Percentiles rank a stretch among this genome's conserved stretches.
These are phyloP conservation scores for Dasypus novemcinctus DNA, from an alignment of 2,113 vertebrate genomes.

Conservation along the genomic window DNA sequence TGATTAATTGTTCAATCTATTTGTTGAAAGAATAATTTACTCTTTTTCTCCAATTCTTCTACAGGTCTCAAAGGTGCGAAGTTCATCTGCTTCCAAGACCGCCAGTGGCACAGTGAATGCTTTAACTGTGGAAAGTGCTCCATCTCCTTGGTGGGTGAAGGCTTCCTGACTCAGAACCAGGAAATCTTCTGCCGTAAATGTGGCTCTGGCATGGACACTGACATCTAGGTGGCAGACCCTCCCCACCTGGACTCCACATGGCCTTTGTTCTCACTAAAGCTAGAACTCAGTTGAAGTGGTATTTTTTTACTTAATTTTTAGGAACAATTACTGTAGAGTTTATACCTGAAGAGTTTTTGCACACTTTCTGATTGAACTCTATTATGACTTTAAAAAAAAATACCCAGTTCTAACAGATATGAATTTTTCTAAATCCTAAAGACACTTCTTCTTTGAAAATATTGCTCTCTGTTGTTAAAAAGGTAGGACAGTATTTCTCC, in stretches of 20 bases:
- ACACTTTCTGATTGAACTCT: not conserved
- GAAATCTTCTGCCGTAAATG: constrained; percentile 91
- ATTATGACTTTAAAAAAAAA: constrained; percentile 55
- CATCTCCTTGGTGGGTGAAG: constrained; percentile 78
- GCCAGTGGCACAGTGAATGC: constrained; percentile 85
- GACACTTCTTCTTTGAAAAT: constrained; percentile 73
- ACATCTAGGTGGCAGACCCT: constrained; percentile 23
- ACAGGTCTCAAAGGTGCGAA: constrained; percentile 82
- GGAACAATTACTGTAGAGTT: not conserved
- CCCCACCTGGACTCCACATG: not conserved
- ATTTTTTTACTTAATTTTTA: not conserved
- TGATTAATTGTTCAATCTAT: not conserved
- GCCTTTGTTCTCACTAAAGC: constrained; percentile 57
- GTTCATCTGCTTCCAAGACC: constrained; percentile 87
- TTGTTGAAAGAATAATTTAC: not conserved
- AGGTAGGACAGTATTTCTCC: constrained; percentile 33
- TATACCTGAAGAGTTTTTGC: not conserved
- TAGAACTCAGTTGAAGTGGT: not conserved
- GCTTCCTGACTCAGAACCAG: constrained; percentile 89
- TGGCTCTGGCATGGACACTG: constrained; percentile 84
- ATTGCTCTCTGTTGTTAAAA: constrained; percentile 83
- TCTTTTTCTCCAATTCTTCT: constrained; percentile 63
- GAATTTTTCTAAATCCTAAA: constrained; percentile 42
- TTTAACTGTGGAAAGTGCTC: constrained; percentile 81
- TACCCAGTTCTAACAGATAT: not conserved